Evolutionary conservation across 2,888 invertebrate genomes (phyloP).

Genomic region (Malthinus seriepunctatus): DNA sequence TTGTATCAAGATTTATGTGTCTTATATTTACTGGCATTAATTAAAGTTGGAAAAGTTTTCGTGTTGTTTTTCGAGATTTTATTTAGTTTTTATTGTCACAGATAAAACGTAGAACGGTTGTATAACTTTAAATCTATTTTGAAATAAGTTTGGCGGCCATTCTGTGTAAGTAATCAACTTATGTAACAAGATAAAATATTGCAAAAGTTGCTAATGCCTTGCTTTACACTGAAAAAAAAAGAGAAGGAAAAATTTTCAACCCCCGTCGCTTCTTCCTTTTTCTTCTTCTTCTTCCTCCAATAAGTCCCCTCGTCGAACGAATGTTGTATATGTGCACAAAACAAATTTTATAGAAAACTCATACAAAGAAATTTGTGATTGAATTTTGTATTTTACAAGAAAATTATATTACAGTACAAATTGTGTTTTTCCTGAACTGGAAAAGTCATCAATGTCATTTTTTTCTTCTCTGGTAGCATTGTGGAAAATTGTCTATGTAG

Average conservation of each 20-base stretch:
- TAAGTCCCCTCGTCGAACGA: slow-evolving; percentile 25
- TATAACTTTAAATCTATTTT: slow-evolving; percentile 30
- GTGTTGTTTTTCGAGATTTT: slow-evolving; percentile 30
- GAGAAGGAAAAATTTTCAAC: slow-evolving; percentile 21
- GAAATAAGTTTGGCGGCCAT: slow-evolving; percentile 30
- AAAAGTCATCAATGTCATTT: slow-evolving; percentile 27
- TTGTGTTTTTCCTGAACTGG: slow-evolving; percentile 22
- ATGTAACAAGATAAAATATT: slow-evolving; percentile 41
- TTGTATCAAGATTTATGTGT: slow-evolving; percentile 26
- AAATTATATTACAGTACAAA: slow-evolving; percentile 25
- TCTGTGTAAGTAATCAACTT: slow-evolving; percentile 39
- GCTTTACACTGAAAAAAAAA: slow-evolving; percentile 25
- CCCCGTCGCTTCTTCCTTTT: background rate
- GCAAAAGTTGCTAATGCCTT: slow-evolving; percentile 39
- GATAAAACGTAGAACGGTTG: slow-evolving; percentile 28
- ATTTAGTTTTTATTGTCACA: slow-evolving; percentile 28
- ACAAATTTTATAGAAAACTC: slow-evolving; percentile 28
- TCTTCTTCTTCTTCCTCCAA: too few relatives aligned
- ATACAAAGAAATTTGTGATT: slow-evolving; percentile 28
- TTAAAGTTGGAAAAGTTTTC: slow-evolving; percentile 29
- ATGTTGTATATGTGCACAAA: slow-evolving; percentile 27
- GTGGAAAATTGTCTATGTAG: slow-evolving; percentile 7
- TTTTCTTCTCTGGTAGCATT: slow-evolving; percentile 3
- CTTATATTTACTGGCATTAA: slow-evolving; percentile 30
- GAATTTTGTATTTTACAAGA: slow-evolving; percentile 23